A percentile compares a stretch with the other conserved stretches of the same genome.
Evolutionary conservation across 2,888 invertebrate genomes (phyloP).

Genomic region (Campaea margaritaria): DNA sequence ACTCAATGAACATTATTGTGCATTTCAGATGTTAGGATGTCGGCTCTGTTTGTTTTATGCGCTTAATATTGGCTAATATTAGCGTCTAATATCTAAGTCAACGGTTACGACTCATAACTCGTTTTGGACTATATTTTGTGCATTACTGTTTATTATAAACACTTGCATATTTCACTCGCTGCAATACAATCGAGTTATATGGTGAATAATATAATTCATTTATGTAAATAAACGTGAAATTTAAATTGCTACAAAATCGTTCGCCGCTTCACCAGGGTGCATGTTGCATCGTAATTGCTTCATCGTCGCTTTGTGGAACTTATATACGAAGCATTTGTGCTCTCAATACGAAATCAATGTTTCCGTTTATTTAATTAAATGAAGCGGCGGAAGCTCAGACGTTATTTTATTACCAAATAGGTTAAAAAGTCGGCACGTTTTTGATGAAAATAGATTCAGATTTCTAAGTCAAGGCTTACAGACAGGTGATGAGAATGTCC

Average conservation of each 20-base stretch:
- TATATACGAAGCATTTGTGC: slow-evolving; percentile 46
- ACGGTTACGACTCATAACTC: slow-evolving; percentile 20
- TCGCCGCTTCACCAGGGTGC: slow-evolving; percentile 53
- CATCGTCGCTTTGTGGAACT: slow-evolving; percentile 61
- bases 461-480: slow-evolving; percentile 33
- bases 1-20: slow-evolving; percentile 68
- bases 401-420: slow-evolving; percentile 3
- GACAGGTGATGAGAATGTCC: slow-evolving; percentile 58
- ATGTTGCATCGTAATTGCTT: slow-evolving; percentile 68
- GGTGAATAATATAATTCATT: slow-evolving; percentile 43
- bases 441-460: slow-evolving; percentile 31
- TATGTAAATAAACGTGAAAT: slow-evolving; percentile 57
- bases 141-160: slow-evolving; percentile 16
- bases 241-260: slow-evolving; percentile 58
- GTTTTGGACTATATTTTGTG: slow-evolving; percentile 12
- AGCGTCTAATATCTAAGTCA: slow-evolving; percentile 25
- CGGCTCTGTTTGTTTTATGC: slow-evolving; percentile 65
- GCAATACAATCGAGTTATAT: slow-evolving; percentile 20
- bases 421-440: slow-evolving; percentile 23
- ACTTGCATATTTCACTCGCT: slow-evolving; percentile 22
- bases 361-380: slow-evolving; percentile 19
- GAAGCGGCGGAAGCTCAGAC: slow-evolving; percentile 25
- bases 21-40: slow-evolving; percentile 61
- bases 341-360: slow-evolving; percentile 40
- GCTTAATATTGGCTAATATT: slow-evolving; percentile 43